phyloP scores from a whole-genome alignment of 2,113 vertebrate genomes.

The Cyrtonyx montezumae region DNA sequence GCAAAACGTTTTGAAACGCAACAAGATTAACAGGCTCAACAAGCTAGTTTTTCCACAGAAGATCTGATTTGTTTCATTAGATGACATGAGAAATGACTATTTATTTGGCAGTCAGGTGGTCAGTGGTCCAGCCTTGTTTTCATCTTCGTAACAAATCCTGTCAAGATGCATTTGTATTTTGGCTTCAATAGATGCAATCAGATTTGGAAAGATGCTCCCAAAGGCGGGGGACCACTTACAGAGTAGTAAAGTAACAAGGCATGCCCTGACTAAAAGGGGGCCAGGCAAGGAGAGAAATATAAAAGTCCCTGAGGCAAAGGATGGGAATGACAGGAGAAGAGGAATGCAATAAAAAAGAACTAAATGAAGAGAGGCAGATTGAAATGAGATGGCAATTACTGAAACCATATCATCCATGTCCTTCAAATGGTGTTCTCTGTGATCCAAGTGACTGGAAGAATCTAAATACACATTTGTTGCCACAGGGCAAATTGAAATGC shows the following conservation, averaged over 20 bases:
- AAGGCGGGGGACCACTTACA: background rate
- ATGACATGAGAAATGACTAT: background rate
- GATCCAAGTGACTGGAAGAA: constrained; percentile 4
- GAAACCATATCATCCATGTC: constrained; percentile 37
- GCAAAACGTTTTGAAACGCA: background rate
- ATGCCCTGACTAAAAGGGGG: background rate
- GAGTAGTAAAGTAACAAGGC: constrained; percentile 46
- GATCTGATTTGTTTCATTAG: background rate
- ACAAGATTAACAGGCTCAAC: background rate
- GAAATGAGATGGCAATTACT: constrained; percentile 54
- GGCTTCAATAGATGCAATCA: background rate
- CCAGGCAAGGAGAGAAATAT: background rate
- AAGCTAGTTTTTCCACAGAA: background rate
- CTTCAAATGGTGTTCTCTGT: constrained; percentile 10
- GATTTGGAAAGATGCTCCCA: background rate
- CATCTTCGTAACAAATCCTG: background rate
- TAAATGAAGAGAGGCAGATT: constrained; percentile 32
- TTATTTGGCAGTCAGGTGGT: background rate
- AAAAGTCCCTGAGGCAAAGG: constrained; percentile 14
- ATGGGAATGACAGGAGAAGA: background rate
- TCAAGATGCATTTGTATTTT: background rate
- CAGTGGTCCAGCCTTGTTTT: background rate
- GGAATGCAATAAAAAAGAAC: constrained; percentile 22
- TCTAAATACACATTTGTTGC: constrained; percentile 8
- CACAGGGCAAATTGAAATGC: background rate